A percentile compares a stretch with the other conserved stretches of the same genome.
These are phyloP conservation scores for Gouania willdenowi DNA, from an alignment of 2,797 vertebrate species.

Conservation along the genomic window DNA sequence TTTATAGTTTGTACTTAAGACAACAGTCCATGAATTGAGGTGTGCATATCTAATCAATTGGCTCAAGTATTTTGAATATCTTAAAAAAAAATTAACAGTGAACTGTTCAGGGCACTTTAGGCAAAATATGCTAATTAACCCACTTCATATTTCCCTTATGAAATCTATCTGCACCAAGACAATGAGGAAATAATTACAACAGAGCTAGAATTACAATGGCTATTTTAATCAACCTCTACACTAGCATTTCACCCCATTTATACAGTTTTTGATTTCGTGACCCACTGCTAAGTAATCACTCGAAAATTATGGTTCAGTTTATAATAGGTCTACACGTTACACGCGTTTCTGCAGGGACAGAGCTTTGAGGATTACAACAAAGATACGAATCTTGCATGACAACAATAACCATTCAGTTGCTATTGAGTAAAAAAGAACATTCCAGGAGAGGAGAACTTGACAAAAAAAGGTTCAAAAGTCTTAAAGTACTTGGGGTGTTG, in stretches of 20 bases:
- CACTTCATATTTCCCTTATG: constrained; percentile 77
- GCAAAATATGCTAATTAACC: constrained; percentile 80
- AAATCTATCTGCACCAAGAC: constrained; percentile 80
- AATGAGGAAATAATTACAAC: constrained; percentile 85
- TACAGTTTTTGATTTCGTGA: constrained; percentile 82
- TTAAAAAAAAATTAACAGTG: constrained; percentile 50
- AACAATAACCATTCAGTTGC: constrained; percentile 62
- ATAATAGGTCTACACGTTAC: constrained; percentile 74
- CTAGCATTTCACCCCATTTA: constrained; percentile 84
- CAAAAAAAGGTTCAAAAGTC: constrained; percentile 46
- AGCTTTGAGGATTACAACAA: constrained; percentile 61
- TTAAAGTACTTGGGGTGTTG: constrained; percentile 27
- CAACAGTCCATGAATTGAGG: constrained; percentile 31
- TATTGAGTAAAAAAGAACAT: constrained; percentile 30
- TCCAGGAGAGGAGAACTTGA: constrained; percentile 21
- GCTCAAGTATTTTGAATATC: constrained; percentile 67
- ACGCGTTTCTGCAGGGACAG: constrained; percentile 67
- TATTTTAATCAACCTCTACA: constrained; percentile 83
- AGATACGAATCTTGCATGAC: constrained; percentile 73
- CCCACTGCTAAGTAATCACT: constrained; percentile 85
- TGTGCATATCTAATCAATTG: constrained; percentile 70
- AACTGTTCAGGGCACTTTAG: constrained; percentile 63
- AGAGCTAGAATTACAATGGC: constrained; percentile 83
- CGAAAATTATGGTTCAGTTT: constrained; percentile 79
- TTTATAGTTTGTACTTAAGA: constrained; percentile 36